A percentile compares a stretch with the other conserved stretches of the same genome.
Conservation (phyloP, 2,113 vertebrate genomes). For the Oncorhynchus nerka region DNA sequence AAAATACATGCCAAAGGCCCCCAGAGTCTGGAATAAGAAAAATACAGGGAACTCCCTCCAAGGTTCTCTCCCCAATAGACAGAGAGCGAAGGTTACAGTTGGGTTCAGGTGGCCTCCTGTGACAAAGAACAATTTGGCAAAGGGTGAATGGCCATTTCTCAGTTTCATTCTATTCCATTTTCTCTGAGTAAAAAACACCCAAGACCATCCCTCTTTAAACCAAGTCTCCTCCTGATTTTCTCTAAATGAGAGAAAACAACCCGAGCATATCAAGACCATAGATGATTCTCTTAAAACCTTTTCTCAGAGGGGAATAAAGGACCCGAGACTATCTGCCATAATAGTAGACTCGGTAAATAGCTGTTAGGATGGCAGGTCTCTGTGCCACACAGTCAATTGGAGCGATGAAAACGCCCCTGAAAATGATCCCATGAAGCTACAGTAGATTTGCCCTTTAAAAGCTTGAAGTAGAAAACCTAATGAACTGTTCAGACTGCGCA, state of each 20-base stretch:
- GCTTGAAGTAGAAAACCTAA: conserved; percentile 34
- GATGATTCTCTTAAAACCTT: neutral
- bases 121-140: conserved; percentile 9
- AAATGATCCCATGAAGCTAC: conserved; percentile 4
- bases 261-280: too few relatives aligned
- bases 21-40: conserved; percentile 86
- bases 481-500: conserved; percentile 38
- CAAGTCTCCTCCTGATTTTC: conserved; percentile 79
- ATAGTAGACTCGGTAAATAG: conserved; percentile 38
- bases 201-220: conserved; percentile 82
- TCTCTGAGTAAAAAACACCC: conserved; percentile 50
- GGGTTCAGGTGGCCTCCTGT: conserved; percentile 94
- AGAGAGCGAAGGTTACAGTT: conserved; percentile 92
- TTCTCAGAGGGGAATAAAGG: neutral
- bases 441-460: conserved; percentile 4
- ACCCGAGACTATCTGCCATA: conserved; percentile 2
- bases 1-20: conserved; percentile 87
- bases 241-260: neutral
- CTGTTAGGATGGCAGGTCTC: conserved; percentile 40
- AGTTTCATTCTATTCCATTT: too few relatives aligned
- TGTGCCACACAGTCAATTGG: conserved; percentile 55
- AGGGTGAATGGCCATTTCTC: neutral
- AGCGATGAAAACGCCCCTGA: conserved; percentile 49
- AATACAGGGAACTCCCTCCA: conserved; percentile 93
- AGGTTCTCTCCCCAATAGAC: conserved; percentile 87